Evolutionary conservation across 2,113 vertebrate species (phyloP).

Genomic region (Pachycephala philippinensis): DNA sequence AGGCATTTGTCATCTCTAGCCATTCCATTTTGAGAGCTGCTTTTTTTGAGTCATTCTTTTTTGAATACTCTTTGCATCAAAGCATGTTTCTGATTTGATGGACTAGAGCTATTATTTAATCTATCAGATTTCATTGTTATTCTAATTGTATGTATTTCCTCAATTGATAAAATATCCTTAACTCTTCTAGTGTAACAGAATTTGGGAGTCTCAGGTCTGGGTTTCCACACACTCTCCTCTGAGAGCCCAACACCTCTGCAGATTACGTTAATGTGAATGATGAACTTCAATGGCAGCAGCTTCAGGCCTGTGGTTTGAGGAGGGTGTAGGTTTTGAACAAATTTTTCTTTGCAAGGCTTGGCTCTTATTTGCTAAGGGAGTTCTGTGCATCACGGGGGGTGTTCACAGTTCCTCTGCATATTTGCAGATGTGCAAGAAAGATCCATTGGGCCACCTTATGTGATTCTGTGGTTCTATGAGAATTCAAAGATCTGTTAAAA

Average conservation of each 20-base stretch:
- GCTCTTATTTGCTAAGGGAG: not conserved
- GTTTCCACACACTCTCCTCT: not conserved
- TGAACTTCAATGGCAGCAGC: not conserved
- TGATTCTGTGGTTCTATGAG: not conserved
- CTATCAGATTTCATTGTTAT: not conserved
- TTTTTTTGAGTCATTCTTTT: not conserved
- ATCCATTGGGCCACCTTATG: not conserved
- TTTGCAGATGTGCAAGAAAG: not conserved
- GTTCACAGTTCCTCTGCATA: not conserved
- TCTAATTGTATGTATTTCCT: not conserved
- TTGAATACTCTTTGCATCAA: not conserved
- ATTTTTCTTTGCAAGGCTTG: not conserved
- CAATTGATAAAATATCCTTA: not conserved
- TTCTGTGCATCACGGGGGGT: rapidly evolving
- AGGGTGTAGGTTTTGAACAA: not conserved
- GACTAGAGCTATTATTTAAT: not conserved
- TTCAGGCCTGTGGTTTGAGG: not conserved
- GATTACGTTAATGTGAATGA: not conserved
- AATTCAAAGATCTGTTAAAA: not conserved
- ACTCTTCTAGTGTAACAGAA: not conserved
- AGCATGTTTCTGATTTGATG: not conserved
- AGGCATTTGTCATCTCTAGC: not conserved
- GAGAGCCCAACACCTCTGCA: not conserved
- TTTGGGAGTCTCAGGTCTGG: not conserved
- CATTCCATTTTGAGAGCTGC: not conserved